Evolutionary conservation across 2,888 invertebrate genomes (phyloP).

Genomic region (Strigamia crassipes): DNA sequence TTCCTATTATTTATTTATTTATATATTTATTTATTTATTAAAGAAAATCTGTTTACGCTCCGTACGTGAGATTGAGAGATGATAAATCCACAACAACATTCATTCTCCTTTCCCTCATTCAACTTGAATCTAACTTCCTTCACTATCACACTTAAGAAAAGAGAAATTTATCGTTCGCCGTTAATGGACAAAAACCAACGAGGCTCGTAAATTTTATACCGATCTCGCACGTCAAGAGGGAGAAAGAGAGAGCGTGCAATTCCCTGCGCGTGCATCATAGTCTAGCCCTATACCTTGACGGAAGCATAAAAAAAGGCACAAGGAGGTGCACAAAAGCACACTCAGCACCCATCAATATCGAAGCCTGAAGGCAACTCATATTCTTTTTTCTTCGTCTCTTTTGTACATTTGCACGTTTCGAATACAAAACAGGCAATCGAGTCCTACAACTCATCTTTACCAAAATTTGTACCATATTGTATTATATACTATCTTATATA

Average conservation of each 20-base stretch:
- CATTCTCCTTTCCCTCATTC: slow-evolving; percentile 20
- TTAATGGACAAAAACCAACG: slow-evolving; percentile 37
- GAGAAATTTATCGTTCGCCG: slow-evolving; percentile 29
- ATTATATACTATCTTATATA: too few species aligned
- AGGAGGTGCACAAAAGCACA: slow-evolving; percentile 29
- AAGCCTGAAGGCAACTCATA: slow-evolving; percentile 18
- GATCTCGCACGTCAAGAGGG: slow-evolving; percentile 25
- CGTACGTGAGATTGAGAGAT: neutral
- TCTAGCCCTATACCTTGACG: neutral
- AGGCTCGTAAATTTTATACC: slow-evolving; percentile 31
- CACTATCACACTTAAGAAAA: slow-evolving; percentile 29
- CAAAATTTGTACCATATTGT: neutral
- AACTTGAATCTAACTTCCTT: slow-evolving; percentile 10
- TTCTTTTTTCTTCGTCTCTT: slow-evolving; percentile 1
- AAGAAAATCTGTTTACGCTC: neutral
- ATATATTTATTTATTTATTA: too few species aligned
- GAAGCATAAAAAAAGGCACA: slow-evolving; percentile 24
- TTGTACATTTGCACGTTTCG: neutral
- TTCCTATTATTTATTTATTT: too few species aligned
- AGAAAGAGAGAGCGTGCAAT: slow-evolving; percentile 1
- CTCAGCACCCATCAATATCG: slow-evolving; percentile 37
- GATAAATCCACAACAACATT: slow-evolving; percentile 15
- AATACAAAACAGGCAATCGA: slow-evolving; percentile 28
- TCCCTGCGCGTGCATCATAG: slow-evolving; percentile 31
- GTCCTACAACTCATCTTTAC: neutral